A percentile compares a stretch with the other conserved stretches of the same genome.
These are phyloP conservation scores for Drosophila crucigera DNA, from an alignment of 2,888 invertebrate genomes.

Conservation along the genomic window DNA sequence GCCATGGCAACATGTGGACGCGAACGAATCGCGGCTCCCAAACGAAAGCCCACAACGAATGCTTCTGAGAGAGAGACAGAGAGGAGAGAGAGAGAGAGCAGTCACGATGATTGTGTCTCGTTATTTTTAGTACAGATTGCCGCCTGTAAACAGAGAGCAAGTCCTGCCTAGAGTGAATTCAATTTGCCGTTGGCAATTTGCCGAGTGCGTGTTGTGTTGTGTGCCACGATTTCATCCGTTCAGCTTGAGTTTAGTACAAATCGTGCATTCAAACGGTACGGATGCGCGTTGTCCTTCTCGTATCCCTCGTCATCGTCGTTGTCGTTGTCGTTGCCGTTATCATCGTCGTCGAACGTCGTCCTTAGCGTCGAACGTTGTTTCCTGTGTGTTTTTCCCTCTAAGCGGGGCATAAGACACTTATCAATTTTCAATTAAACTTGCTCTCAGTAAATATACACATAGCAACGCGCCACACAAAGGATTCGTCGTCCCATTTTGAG, in stretches of 20 bases:
- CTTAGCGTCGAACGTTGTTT: slow-evolving; percentile 17
- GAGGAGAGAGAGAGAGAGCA: neutral
- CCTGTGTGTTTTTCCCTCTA: slow-evolving; percentile 17
- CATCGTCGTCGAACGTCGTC: slow-evolving; percentile 36
- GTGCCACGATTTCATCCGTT: slow-evolving; percentile 28
- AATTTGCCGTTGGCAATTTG: slow-evolving; percentile 65
- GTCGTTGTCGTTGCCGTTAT: slow-evolving; percentile 25
- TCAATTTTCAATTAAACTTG: slow-evolving; percentile 30
- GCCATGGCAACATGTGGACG: slow-evolving; percentile 76
- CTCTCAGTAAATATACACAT: slow-evolving; percentile 31
- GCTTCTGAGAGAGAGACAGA: neutral
- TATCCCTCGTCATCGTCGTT: slow-evolving; percentile 22
- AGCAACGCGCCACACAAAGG: neutral
- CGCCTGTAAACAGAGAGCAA: slow-evolving; percentile 76
- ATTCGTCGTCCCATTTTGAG: slow-evolving; percentile 22
- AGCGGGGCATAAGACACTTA: slow-evolving; percentile 54
- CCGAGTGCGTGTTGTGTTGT: slow-evolving; percentile 33
- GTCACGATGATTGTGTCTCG: slow-evolving; percentile 9
- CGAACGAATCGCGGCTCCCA: slow-evolving; percentile 20
- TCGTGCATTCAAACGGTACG: slow-evolving; percentile 85
- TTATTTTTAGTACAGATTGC: slow-evolving; percentile 64
- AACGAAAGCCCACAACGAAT: slow-evolving; percentile 3
- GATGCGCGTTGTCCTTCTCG: slow-evolving; percentile 73
- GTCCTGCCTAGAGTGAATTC: slow-evolving; percentile 54
- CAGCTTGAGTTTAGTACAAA: slow-evolving; percentile 83